These are phyloP conservation scores for Drosophila dives DNA, from an alignment of 2,888 invertebrate genomes.

Conservation along the genomic window DNA sequence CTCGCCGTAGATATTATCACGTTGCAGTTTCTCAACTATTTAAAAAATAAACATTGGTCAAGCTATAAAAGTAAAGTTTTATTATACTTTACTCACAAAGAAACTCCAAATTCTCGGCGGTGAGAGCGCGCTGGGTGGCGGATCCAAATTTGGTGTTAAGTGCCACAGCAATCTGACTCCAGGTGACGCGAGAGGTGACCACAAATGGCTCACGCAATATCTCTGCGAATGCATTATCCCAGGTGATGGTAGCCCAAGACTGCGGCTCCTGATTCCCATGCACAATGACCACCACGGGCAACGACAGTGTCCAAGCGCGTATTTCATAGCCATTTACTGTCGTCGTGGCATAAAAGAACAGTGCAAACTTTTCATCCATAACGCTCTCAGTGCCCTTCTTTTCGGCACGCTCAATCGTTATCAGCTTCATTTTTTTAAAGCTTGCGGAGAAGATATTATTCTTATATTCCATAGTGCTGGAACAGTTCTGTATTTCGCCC, in stretches of 20 bases:
- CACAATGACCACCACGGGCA: slow-evolving; percentile 99
- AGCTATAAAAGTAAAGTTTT: not conserved
- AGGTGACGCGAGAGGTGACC: slow-evolving; percentile 95
- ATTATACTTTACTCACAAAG: slow-evolving; percentile 88
- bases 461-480: slow-evolving; percentile 97
- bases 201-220: slow-evolving; percentile 95
- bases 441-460: slow-evolving; percentile 94
- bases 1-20: slow-evolving; percentile 76
- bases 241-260: slow-evolving; percentile 99
- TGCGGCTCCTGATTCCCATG: slow-evolving; percentile 99
- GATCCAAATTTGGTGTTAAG: slow-evolving; percentile 96
- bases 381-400: slow-evolving; percentile 99
- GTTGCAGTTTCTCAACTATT: slow-evolving; percentile 84
- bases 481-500: slow-evolving; percentile 98
- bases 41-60: not conserved
- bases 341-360: slow-evolving; percentile 95
- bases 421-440: slow-evolving; percentile 97
- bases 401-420: slow-evolving; percentile 97
- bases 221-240: slow-evolving; percentile 99
- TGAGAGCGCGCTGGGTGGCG: slow-evolving; percentile 94
- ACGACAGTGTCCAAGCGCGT: slow-evolving; percentile 97
- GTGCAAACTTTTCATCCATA: slow-evolving; percentile 98
- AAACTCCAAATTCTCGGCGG: slow-evolving; percentile 95
- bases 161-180: slow-evolving; percentile 95
- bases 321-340: slow-evolving; percentile 85